phyloP scores from a whole-genome alignment of 92 coral and sea anemone genomes.

The Parazoanthus atlanticus region DNA sequence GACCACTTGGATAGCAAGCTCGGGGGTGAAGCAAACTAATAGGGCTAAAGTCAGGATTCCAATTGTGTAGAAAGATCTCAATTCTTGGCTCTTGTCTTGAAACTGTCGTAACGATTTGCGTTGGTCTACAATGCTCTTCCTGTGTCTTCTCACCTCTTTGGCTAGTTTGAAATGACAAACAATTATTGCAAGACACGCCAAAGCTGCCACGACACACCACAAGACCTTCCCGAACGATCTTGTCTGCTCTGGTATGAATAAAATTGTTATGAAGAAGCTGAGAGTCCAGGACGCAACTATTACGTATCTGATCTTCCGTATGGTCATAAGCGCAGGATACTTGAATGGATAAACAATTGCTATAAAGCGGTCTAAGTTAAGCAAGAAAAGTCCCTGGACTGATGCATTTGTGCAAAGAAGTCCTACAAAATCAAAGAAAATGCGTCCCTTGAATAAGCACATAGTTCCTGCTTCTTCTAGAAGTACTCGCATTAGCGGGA shows the following conservation, averaged over 20 bases:
- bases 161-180: background rate
- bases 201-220: background rate
- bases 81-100: background rate
- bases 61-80: background rate
- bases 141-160: background rate
- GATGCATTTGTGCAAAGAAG: background rate
- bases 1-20: background rate
- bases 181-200: background rate
- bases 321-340: background rate
- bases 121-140: background rate
- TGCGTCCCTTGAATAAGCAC: slow-evolving; percentile 2
- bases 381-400: background rate
- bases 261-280: background rate
- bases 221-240: background rate
- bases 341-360: background rate
- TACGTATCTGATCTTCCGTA: background rate
- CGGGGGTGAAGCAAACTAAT: background rate
- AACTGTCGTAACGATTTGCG: background rate
- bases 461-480: background rate
- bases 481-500: background rate
- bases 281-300: slow-evolving; percentile 11
- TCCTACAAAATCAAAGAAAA: background rate
- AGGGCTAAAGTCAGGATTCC: background rate
- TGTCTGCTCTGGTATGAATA: background rate
- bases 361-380: slow-evolving; percentile 1